Base-by-base conservation (phyloP, 2,797 vertebrate species). In the Falco columbarius region DNA sequence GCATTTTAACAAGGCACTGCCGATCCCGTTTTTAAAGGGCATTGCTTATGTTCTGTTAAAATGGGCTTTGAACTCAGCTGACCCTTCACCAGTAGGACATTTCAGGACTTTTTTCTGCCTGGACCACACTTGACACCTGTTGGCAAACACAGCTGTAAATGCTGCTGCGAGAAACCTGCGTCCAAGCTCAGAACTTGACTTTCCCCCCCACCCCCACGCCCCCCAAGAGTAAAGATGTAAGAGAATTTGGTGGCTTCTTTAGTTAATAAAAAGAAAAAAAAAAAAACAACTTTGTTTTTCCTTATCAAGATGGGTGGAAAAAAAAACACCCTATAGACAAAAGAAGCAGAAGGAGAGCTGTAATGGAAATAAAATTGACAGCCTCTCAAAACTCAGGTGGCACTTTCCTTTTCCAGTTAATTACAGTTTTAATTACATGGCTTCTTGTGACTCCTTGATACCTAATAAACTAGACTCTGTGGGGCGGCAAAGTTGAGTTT, bases 381-480 rank as follows among this genome's bases (percentile, higher is more conserved):
- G 98, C 97, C 97, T 98, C 98, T 98, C 98, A 98, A 98, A 98
- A 98, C 98, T 98, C 98, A 98, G 98, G 98, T 98, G 98, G 98
- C 98, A 98, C 98, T 98, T 98, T 98, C 97, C 96, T 98, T 98
- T 98, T 98, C 97, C 98, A 98, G 98, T 98, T 98, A 98, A 98
- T 98, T 98, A 98, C 97, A 76, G 97, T 98, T 98, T 98, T 98
- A 98, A 98, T 98, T 98, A 98, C 98, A 97, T 90, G 97, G 98
- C 98, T 98, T 98, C 98, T 98, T 98, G 98, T 97, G 97, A 98
- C 98, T 98, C 98, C 98, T 98, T 98, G 98, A 98, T 98, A 98
- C 98, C 98, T 98, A 98, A 98, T 98, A 98, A 98, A 98, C 97
- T 97, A 98, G 98, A 97, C 98, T 98, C 98, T 98, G 98, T 98